Base-by-base conservation (phyloP, 2,888 invertebrate species). In the Phyto melanocephala region DNA sequence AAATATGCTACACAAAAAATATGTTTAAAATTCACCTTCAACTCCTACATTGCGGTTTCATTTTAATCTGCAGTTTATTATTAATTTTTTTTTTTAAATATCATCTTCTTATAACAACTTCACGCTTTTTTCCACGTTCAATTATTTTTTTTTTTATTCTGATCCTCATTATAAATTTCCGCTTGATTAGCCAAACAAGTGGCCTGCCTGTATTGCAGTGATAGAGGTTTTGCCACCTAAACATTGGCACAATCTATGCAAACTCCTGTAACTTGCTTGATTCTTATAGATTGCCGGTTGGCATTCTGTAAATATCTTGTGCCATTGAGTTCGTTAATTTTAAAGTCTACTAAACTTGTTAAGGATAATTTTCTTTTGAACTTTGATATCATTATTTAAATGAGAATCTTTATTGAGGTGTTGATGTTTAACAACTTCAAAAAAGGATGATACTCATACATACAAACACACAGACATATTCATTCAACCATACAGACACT, bases 101-200 rank as follows among this genome's bases (percentile, higher is more conserved):
- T 60, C 20, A 79, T 54, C 52, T 67, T 17, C 67, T 72, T 47
- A 13, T 37, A 47, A 56, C 35, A 56, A 50, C 58, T 74, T 80
- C 35, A 67, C 63, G 33, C 70, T 56, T 47, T 70, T 70, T 70
- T 47, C 42, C 13, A 28, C n/a, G 15, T 42, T 56, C 17, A 67
- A 11, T 8, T 15, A 40, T 17, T 11, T 52, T 42, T 75, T 17
- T 15, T 54, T 47, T 45, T 71, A 63, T 47, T 72, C 80, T 84
- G 79, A 83, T 83, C 62, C 83, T 85, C 84, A 85, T 85, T 85
- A 85, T 85, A 84, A 82, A 84, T 85, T 85, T 85, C 84, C 85
- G 86, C 85, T 84, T 86, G 86, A 82, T 86, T 84, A 84, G 83
- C 85, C 84, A 80, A 84, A 85, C 87, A 87, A 87, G 85, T 87